Base-by-base conservation (phyloP, 53 echinoderm and acorn worm species). In the Holothuria scabra region DNA sequence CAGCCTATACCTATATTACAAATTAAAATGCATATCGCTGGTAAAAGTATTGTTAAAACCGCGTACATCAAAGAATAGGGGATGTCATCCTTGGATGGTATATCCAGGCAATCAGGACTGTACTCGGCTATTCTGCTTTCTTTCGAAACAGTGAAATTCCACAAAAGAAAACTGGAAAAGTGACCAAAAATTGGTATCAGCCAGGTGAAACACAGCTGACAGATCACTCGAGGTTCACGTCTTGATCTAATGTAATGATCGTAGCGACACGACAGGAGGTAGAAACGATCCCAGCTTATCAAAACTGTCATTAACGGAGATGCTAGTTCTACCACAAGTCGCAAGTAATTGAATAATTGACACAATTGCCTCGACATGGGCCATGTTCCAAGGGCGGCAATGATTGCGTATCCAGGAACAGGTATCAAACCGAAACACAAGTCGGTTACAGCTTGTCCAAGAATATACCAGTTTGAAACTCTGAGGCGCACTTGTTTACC, bases 321-420 rank as follows among this genome's bases (percentile, higher is more conserved):
- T 12, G 88, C 83, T 41, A 72, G 85, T 48, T 91, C 88, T n/a
- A 88, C 78, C 22, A 91, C 75, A 44, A 91, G 60, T 8, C 91
- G 76, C 46, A 91, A 46, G 66, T 76, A 91, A 74, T 91, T 66
- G 63, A 81, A 91, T 12, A 78, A 12, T 60, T 75, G 81, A 34
- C 91, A 91, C 23, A 58, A 28, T 31, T 58, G 59, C 19, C 72
- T 58, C 30, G 82, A 66, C 37, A 88, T 65, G 8, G 88, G 88
- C 91, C 88, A 91, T 11, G 65, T 58, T 59, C 91, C 86, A 14
- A 81, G 81, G 11, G 82, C 69, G 13, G 81, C 66, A 19, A 88
- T 83, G 18, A 88, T 46, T 4, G 75, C 59, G 82, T 65, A 81
- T 28, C 74, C 81, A 12, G 91, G 81, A 59, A 88, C 33, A 12